Conservation (phyloP, 2,113 vertebrate genomes). For the Xenus cinereus region DNA sequence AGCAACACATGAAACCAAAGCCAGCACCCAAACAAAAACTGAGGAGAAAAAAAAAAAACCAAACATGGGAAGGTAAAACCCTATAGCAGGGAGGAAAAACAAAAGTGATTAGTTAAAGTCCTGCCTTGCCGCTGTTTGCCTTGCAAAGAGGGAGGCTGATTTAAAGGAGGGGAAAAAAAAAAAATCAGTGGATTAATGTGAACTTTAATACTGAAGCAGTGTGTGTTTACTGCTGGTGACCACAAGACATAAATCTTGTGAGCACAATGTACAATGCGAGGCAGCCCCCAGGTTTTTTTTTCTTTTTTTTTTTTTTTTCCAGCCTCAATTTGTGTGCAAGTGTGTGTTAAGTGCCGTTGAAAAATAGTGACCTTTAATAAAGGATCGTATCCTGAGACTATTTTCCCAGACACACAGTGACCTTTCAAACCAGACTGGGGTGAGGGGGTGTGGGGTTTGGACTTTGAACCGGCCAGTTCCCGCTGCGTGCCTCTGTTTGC, state of each 20-base stretch:
- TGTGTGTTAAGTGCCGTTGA: conserved; percentile 87
- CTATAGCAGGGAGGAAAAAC: background rate
- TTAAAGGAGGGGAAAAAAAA: conserved; percentile 8
- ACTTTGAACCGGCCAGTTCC: conserved; percentile 89
- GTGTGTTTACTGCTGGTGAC: conserved; percentile 81
- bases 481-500: conserved; percentile 87
- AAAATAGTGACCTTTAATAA: conserved; percentile 98
- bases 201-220: conserved; percentile 74
- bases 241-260: conserved; percentile 79
- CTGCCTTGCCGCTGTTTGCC: conserved; percentile 58
- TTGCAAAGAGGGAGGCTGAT: conserved; percentile 66
- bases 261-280: conserved; percentile 74
- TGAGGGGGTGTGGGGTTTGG: conserved; percentile 87
- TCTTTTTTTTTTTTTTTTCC: background rate
- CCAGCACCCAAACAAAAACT: background rate
- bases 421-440: conserved; percentile 96
- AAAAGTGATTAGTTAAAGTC: conserved; percentile 61
- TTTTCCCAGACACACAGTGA: conserved; percentile 96
- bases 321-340: conserved; percentile 76
- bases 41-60: background rate
- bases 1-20: background rate
- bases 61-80: conserved; percentile 11
- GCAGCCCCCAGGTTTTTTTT: conserved; percentile 57
- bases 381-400: conserved; percentile 90
- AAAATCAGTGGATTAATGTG: conserved; percentile 64